Conservation (phyloP, 2,888 invertebrate species). For the Melitaea athalia region DNA sequence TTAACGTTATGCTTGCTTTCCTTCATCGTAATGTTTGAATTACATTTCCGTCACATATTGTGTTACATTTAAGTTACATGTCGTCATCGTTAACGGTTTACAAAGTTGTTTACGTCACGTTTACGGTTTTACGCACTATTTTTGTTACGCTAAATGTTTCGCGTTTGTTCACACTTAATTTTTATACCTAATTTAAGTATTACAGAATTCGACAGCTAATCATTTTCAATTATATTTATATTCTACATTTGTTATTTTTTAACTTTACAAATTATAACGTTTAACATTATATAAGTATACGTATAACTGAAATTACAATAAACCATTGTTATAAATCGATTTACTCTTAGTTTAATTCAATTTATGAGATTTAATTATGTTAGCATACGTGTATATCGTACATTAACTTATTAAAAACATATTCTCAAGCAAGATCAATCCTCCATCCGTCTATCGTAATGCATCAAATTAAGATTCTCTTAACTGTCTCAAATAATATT, state of each 20-base stretch:
- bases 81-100: conserved; percentile 8
- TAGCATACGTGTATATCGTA: not conserved
- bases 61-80: conserved; percentile 4
- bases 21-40: conserved; percentile 6
- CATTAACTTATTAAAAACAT: not conserved
- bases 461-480: conserved; percentile 14
- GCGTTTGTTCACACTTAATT: not conserved
- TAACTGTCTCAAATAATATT: conserved; percentile 8
- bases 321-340: too few species aligned
- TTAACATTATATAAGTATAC: too few species aligned
- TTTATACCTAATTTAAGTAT: not conserved
- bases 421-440: not conserved
- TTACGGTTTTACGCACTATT: not conserved
- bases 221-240: too few species aligned
- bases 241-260: too few species aligned
- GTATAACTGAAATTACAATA: too few species aligned
- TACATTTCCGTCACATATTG: conserved; percentile 8
- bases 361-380: too few species aligned
- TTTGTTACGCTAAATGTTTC: not conserved
- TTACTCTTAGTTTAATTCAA: too few species aligned
- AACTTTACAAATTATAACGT: too few species aligned
- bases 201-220: too few species aligned
- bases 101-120: conserved; percentile 10
- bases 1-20: conserved; percentile 4
- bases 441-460: conserved; percentile 1